Conservation (phyloP, 2,797 vertebrate species). For the Etheostoma perlongum region DNA sequence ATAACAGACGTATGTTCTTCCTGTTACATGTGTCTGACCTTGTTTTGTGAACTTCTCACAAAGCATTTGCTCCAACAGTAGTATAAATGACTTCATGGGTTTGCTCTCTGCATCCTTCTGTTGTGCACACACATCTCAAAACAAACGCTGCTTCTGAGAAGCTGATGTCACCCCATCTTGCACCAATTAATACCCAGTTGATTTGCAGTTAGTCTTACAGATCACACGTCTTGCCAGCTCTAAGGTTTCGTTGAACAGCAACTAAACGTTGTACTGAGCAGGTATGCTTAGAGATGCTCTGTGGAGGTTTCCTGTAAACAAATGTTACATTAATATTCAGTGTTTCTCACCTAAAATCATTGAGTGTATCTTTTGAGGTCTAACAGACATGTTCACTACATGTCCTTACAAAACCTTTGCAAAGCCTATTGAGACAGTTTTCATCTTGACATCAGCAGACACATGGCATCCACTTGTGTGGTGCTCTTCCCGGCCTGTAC, state of each 20-base stretch:
- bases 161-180: neutral
- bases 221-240: neutral
- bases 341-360: neutral
- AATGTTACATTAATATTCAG: neutral
- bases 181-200: neutral
- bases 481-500: neutral
- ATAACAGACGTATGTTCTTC: neutral
- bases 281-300: neutral
- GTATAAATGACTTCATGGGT: neutral
- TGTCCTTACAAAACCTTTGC: too few relatives aligned
- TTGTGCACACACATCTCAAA: neutral
- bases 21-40: neutral
- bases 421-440: too few relatives aligned
- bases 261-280: neutral
- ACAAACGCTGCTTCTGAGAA: neutral
- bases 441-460: conserved; percentile 14
- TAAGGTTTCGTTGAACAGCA: neutral
- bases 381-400: neutral
- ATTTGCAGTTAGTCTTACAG: neutral
- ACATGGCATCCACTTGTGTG: conserved; percentile 38
- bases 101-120: neutral
- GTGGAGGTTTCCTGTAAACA: neutral
- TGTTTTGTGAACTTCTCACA: neutral
- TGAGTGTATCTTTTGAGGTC: neutral
- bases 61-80: neutral